These are phyloP conservation scores for Regulus satrapa DNA, from an alignment of 2,113 vertebrate genomes.

Conservation along the genomic window DNA sequence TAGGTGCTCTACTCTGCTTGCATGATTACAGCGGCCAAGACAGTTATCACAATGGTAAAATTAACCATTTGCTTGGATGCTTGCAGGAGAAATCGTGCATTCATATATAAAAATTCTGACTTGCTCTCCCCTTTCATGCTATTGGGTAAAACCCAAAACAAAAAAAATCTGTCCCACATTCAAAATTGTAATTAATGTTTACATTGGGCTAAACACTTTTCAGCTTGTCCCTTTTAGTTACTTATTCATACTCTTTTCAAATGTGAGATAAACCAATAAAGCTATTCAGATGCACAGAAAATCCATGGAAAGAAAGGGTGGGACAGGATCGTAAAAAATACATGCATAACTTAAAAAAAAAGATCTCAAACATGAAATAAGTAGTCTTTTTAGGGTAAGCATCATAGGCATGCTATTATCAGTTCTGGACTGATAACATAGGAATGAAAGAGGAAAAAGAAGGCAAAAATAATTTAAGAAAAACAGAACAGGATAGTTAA, in stretches of 20 bases:
- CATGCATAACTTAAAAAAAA: constrained; percentile 44
- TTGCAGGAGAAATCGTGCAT: background rate
- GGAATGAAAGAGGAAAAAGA: background rate
- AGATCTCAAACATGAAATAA: background rate
- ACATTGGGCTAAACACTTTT: background rate
- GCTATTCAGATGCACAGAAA: constrained; percentile 27
- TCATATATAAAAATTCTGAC: background rate
- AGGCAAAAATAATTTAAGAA: background rate
- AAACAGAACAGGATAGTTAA: background rate
- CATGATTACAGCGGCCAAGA: background rate
- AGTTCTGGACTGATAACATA: constrained; percentile 11
- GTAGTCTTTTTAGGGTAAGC: background rate
- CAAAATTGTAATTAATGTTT: background rate
- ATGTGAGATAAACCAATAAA: background rate
- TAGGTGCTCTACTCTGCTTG: background rate
- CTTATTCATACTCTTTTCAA: background rate
- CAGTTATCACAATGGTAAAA: background rate
- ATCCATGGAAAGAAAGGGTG: background rate
- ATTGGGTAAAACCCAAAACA: background rate
- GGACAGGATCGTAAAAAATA: background rate
- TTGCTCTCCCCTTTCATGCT: background rate
- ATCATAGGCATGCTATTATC: constrained; percentile 40
- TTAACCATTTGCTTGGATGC: background rate
- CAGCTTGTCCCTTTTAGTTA: background rate
- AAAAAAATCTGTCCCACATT: background rate